Evolutionary conservation across 2,113 vertebrate species (phyloP).

Genomic region (Spermophilus dauricus): DNA sequence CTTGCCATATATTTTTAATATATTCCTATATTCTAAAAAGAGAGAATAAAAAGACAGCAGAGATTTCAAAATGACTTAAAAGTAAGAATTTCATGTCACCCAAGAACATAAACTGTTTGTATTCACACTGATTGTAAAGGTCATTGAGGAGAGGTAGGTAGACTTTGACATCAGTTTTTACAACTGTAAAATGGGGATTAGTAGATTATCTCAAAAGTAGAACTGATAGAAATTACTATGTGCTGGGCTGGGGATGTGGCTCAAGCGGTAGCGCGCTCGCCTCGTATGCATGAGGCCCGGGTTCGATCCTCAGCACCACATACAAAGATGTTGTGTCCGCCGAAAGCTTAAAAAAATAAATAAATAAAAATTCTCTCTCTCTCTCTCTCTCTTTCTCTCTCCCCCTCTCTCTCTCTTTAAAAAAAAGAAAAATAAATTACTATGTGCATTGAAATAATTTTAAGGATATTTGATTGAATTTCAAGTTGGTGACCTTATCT

Average conservation of each 20-base stretch:
- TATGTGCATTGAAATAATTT: background rate
- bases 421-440: background rate
- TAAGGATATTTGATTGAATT: background rate
- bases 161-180: background rate
- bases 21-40: background rate
- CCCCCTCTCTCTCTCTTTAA: too few relatives aligned
- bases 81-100: background rate
- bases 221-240: background rate
- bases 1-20: background rate
- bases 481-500: background rate
- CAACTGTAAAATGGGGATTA: background rate
- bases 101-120: background rate
- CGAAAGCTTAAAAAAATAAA: too few relatives aligned
- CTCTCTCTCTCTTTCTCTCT: too few relatives aligned
- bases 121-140: background rate
- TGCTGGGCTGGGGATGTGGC: too few relatives aligned
- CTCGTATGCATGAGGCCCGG: too few relatives aligned
- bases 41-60: background rate
- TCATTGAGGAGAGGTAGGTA: background rate
- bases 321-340: too few relatives aligned
- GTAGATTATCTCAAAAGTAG: background rate
- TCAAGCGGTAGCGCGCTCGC: too few relatives aligned
- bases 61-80: background rate
- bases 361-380: too few relatives aligned
- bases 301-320: too few relatives aligned